Conservation (phyloP, 1,140 invertebrate species). For the Ephestia elutella region DNA sequence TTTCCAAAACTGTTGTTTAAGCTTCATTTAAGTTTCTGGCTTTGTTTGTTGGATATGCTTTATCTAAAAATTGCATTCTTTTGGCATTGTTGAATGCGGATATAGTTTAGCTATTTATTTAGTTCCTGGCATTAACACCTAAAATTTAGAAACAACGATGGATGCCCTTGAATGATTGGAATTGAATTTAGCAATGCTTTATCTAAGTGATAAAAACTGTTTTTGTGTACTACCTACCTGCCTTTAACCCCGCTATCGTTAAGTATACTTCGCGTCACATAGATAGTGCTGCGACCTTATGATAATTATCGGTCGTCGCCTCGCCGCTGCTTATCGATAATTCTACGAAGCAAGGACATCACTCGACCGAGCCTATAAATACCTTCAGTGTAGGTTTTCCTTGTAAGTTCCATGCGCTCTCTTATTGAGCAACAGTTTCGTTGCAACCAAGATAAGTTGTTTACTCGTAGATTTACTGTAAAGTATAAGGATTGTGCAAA, state of each 20-base stretch:
- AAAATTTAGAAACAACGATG: too few species aligned
- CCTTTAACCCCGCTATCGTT: conserved; percentile 32
- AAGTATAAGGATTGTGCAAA: not conserved
- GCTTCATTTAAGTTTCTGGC: not conserved
- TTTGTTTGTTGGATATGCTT: too few species aligned
- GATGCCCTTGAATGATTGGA: too few species aligned
- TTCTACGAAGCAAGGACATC: conserved; percentile 55
- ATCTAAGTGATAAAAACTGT: not conserved
- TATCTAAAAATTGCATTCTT: too few species aligned
- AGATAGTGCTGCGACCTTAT: conserved; percentile 67
- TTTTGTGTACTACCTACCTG: conserved; percentile 36
- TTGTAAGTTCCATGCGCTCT: conserved; percentile 5
- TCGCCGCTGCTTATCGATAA: conserved; percentile 42
- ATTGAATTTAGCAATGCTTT: not conserved
- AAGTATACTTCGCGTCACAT: conserved; percentile 50
- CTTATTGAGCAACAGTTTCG: not conserved
- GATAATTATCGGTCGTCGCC: conserved; percentile 70
- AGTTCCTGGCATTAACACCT: too few species aligned
- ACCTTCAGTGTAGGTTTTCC: conserved; percentile 9
- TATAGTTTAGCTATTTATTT: too few species aligned
- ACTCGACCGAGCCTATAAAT: conserved; percentile 30
- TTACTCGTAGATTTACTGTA: not conserved
- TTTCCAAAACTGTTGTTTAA: not conserved
- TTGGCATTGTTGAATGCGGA: too few species aligned
- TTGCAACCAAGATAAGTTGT: not conserved